Conservation (phyloP, 2,888 invertebrate species). For the Prosapia bicincta region DNA sequence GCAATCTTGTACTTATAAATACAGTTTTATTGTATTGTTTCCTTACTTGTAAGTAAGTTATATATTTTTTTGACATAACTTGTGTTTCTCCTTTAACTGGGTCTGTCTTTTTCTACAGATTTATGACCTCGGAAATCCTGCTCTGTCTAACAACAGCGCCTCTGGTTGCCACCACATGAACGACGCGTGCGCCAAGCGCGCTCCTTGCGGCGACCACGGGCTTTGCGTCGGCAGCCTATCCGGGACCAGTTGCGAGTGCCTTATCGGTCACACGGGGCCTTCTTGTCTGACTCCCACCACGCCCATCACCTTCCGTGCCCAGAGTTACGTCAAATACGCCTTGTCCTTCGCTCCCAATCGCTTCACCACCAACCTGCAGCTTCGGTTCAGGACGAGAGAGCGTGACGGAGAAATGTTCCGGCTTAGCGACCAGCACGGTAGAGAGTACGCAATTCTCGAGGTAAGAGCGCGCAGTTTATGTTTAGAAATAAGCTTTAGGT, state of each 20-base stretch:
- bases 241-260: slow-evolving; percentile 87
- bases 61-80: too few relatives aligned
- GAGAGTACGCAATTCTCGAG: slow-evolving; percentile 88
- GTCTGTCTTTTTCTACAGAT: background rate
- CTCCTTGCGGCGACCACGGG: background rate
- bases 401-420: slow-evolving; percentile 89
- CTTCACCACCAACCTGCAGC: slow-evolving; percentile 87
- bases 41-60: too few relatives aligned
- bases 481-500: too few relatives aligned
- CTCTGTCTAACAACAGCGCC: background rate
- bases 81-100: too few relatives aligned
- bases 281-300: slow-evolving; percentile 80
- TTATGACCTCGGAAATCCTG: background rate
- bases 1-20: too few relatives aligned
- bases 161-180: background rate
- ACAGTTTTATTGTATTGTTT: too few relatives aligned
- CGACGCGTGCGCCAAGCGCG: background rate
- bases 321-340: slow-evolving; percentile 94
- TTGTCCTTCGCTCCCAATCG: slow-evolving; percentile 90
- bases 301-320: slow-evolving; percentile 86
- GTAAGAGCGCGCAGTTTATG: too few relatives aligned
- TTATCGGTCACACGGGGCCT: slow-evolving; percentile 92
- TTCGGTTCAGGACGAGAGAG: slow-evolving; percentile 89
- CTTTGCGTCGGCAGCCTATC: background rate
- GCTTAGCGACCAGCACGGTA: slow-evolving; percentile 88